Conservation (phyloP, 2,888 invertebrate species). For the Busseola fusca region DNA sequence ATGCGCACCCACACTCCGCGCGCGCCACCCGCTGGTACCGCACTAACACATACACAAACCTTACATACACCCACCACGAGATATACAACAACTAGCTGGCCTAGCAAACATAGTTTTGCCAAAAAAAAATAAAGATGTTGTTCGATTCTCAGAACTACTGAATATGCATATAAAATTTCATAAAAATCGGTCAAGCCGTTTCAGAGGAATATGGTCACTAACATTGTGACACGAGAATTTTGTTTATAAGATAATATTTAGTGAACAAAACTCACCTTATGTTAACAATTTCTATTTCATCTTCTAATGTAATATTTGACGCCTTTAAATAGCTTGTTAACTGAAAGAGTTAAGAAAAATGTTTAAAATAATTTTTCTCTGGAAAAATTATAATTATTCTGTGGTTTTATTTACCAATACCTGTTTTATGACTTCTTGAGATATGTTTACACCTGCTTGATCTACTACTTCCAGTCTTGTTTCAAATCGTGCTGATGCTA, state of each 20-base stretch:
- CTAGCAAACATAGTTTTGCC: too few relatives aligned
- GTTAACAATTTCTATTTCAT: slow-evolving; percentile 91
- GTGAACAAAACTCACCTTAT: slow-evolving; percentile 88
- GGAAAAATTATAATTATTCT: background rate
- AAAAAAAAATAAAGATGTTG: too few relatives aligned
- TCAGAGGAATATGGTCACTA: too few relatives aligned
- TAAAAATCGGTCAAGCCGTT: too few relatives aligned
- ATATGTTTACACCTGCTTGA: slow-evolving; percentile 74
- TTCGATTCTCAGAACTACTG: too few relatives aligned
- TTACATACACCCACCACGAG: background rate
- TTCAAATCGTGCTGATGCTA: slow-evolving; percentile 14
- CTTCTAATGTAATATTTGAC: slow-evolving; percentile 90
- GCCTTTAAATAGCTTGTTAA: slow-evolving; percentile 90
- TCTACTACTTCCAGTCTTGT: slow-evolving; percentile 86
- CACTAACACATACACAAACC: slow-evolving; percentile 61
- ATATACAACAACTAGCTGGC: background rate
- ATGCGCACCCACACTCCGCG: slow-evolving; percentile 79
- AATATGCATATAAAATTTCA: too few relatives aligned
- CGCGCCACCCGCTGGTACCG: slow-evolving; percentile 72
- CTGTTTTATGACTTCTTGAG: slow-evolving; percentile 69
- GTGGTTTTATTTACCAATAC: slow-evolving; percentile 55
- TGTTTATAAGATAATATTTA: too few relatives aligned
- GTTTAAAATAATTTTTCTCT: background rate
- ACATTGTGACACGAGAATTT: too few relatives aligned
- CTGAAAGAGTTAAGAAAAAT: slow-evolving; percentile 74